A percentile compares a stretch with the other conserved stretches of the same genome.
Evolutionary conservation across 2,113 vertebrate genomes (phyloP).

Genomic region (Cavia porcellus): DNA sequence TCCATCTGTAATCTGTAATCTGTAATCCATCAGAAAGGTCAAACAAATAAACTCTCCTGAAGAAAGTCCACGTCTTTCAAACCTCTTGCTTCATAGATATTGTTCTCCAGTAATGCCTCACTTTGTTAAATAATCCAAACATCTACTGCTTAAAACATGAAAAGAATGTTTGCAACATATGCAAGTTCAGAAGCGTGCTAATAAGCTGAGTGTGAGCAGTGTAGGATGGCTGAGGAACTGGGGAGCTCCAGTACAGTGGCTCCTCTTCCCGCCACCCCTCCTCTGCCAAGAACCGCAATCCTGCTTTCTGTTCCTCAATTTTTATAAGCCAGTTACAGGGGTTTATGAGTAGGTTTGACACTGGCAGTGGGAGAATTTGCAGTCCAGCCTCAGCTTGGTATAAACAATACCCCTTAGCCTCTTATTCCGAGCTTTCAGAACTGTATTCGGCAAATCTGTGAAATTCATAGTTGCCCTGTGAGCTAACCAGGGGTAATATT

Average conservation of each 20-base stretch:
- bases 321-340: not conserved
- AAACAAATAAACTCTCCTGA: not conserved
- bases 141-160: not conserved
- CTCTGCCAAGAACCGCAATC: not conserved
- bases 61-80: not conserved
- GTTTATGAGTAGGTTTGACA: not conserved
- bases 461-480: not conserved
- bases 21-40: not conserved
- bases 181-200: not conserved
- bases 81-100: not conserved
- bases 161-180: not conserved
- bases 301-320: not conserved
- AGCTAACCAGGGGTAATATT: not conserved
- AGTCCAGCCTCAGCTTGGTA: not conserved
- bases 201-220: not conserved
- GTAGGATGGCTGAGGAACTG: not conserved
- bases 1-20: no score
- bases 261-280: not conserved
- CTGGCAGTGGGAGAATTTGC: not conserved
- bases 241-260: accelerated
- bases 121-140: not conserved
- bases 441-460: not conserved
- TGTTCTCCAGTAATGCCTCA: not conserved
- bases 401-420: not conserved
- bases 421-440: not conserved